Evolutionary conservation across 2,113 vertebrate species (phyloP).

Genomic region (Leptobrachium leishanense): DNA sequence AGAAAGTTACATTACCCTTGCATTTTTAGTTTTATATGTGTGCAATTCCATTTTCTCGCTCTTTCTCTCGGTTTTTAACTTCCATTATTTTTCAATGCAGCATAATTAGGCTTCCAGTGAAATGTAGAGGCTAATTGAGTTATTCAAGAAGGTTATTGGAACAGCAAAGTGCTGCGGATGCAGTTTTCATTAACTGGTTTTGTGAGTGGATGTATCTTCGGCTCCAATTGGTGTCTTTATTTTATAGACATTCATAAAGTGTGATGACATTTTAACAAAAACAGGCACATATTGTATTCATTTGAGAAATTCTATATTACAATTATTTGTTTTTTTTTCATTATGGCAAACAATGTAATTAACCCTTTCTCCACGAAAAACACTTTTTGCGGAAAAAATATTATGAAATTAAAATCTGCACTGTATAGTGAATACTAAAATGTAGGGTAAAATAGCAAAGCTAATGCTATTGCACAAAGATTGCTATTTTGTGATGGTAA

Average conservation of each 20-base stretch:
- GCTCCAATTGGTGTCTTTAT: not conserved
- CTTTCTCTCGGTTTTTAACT: not conserved
- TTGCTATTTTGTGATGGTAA: too few relatives aligned
- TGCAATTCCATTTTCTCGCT: not conserved
- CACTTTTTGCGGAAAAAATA: too few relatives aligned
- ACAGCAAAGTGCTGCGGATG: not conserved
- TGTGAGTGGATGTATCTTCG: not conserved
- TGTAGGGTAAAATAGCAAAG: too few relatives aligned
- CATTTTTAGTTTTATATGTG: not conserved
- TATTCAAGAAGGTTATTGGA: slow-evolving; percentile 4
- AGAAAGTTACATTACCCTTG: too few relatives aligned
- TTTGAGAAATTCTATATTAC: too few relatives aligned
- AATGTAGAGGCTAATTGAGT: not conserved
- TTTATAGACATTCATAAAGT: not conserved
- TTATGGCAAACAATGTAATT: too few relatives aligned
- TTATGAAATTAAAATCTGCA: too few relatives aligned
- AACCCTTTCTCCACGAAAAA: too few relatives aligned
- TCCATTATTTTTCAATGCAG: not conserved
- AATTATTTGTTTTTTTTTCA: too few relatives aligned
- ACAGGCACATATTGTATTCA: not conserved
- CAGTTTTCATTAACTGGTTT: slow-evolving; percentile 1
- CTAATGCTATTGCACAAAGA: too few relatives aligned
- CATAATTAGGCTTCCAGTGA: slow-evolving; percentile 5
- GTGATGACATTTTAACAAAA: not conserved
- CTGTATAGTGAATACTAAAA: too few relatives aligned